Evolutionary conservation across 2,797 vertebrate genomes (phyloP), one percentile per base, ranked within the genome.

Genomic region (Acipenser oxyrinchus): DNA sequence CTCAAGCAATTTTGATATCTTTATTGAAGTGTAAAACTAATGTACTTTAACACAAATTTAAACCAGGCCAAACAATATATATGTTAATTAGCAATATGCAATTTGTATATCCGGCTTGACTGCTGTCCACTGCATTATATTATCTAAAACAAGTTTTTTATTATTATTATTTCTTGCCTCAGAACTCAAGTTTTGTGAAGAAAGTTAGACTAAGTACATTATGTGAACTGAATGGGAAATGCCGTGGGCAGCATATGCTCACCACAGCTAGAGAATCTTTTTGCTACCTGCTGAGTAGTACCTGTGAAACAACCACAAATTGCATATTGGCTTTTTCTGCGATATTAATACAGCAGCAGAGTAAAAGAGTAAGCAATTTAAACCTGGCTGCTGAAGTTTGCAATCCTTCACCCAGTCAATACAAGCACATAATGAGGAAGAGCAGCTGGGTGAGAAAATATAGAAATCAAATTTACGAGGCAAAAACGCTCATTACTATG

Each of bases 41-140:
- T 87, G 84, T 85, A 86, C 82, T 88, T 89, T 88, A 85, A 84
- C 79, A 83, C 84, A 89, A 88, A 89, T 88, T 86, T 82, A 72
- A 77, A 83, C 77, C 75, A 87, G 84, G 84, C 87, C 88, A 89
- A 89, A 89, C 87, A 89, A 88, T 89, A 89, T 89, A 87, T 89
- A 89, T 89, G 88, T 83, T 88, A 89, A 89, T 89, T 87, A 83
- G 84, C 68, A 77, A 62, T 15, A 62, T 23, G 60, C 18, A 8
- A 62, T 62, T 62, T 62, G 7, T 62, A 15, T 6, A 18, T 55
- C 7, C n/a, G n/a, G 53, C n/a, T n/a, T 55, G 9, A 10, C 7
- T 55, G 53, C 53, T 37, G 37, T 37, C 37, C 37, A 37, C 37
- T 37, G 37, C 37, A 55, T 55, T 55, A n/a, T n/a, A 55, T 55